A percentile compares a stretch with the other conserved stretches of the same genome.
phyloP scores from a whole-genome alignment of 2,888 invertebrate genomes.

The Drosophila mimica region DNA sequence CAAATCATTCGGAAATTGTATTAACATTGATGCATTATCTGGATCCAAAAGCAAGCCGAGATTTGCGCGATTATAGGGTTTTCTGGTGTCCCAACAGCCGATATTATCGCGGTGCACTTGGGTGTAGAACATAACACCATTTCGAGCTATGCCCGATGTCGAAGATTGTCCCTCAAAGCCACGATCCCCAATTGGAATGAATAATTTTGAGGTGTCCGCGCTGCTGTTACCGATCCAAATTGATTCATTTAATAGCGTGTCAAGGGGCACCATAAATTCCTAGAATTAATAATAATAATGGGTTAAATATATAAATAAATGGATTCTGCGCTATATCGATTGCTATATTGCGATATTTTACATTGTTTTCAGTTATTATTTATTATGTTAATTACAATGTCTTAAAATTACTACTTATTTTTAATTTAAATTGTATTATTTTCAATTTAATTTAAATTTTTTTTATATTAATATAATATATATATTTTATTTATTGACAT shows the following conservation, averaged over 20 bases:
- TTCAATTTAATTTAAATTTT: background rate
- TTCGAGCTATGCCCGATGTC: constrained; percentile 89
- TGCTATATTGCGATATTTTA: background rate
- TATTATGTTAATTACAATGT: background rate
- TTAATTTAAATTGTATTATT: background rate
- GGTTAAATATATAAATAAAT: background rate
- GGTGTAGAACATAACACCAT: constrained; percentile 91
- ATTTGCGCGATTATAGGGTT: constrained; percentile 88
- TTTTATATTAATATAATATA: background rate
- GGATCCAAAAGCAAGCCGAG: constrained; percentile 84
- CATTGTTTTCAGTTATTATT: background rate
- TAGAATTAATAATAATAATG: constrained; percentile 34
- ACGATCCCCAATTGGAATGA: constrained; percentile 85
- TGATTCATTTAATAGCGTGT: constrained; percentile 88
- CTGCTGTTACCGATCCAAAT: constrained; percentile 82
- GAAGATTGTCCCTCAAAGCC: constrained; percentile 89
- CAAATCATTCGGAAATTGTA: constrained; percentile 93
- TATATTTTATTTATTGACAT: too few species aligned
- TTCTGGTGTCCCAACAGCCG: constrained; percentile 92
- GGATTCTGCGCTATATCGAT: background rate
- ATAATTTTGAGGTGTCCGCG: constrained; percentile 79
- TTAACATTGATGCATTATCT: constrained; percentile 85
- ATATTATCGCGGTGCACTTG: constrained; percentile 91
- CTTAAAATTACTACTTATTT: background rate
- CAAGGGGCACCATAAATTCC: constrained; percentile 91